Evolutionary conservation across 2,888 invertebrate species (phyloP), one percentile per base, ranked within the genome.

Genomic region (Glyphotaelius pellucidus): DNA sequence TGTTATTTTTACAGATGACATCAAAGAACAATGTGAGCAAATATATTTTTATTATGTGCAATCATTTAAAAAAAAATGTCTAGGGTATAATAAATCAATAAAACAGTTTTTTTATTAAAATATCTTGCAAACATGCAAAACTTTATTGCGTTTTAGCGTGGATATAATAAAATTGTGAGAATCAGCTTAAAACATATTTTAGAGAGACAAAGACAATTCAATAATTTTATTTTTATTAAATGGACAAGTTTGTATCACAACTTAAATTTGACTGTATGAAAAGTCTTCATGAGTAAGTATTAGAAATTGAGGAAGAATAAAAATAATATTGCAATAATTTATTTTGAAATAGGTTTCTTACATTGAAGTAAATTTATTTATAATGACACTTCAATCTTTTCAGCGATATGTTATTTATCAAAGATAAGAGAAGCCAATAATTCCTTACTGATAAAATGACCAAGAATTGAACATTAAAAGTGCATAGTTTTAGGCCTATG

Each of bases 71-170:
- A 25, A 67, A 67, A 2, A 19, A 52, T 4, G 9, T 67, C 25
- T n/a, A 67, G 19, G 19, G 67, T 67, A 25, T 67, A 25, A 67
- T 67, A 67, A 67, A 67, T 67, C 25, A 67, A 67, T 67, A 81
- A 81, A 81, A 81, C 81, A 81, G 31, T 67, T 88, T 30, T 31
- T 31, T 12, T 88, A 88, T 88, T 88, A 91, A 91, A 91, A 91
- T 91, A 91, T 79, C 52, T 90, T 92, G 90, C 92, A 92, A 90
- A 92, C 90, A 92, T 92, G 92, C 92, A 92, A 92, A 90, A 88
- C 80, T 92, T 92, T 92, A 92, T 92, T 92, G 91, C 91, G 91
- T 79, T 83, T 81, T 91, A 91, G 91, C 91, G 91, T 91, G 91
- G 89, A 83, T 91, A 42, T 42, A 86, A 35, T 84, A 83, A 89